phyloP scores from a whole-genome alignment of 2,113 vertebrate genomes.

The Brachyhypopomus gauderio region DNA sequence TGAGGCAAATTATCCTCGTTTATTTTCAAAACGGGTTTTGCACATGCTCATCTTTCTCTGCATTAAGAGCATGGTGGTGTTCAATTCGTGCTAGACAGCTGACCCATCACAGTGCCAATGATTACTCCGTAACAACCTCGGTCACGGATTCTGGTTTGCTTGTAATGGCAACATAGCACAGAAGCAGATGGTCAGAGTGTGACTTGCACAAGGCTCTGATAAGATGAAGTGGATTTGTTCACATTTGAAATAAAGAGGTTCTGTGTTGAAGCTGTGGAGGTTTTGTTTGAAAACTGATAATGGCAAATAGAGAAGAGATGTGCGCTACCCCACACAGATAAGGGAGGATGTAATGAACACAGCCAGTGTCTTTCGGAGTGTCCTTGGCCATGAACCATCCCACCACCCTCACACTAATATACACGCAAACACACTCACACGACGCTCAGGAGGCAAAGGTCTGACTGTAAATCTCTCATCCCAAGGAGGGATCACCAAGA shows the following conservation, averaged over 20 bases:
- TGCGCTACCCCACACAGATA: slow-evolving; percentile 32
- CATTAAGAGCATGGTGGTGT: not conserved
- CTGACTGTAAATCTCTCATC: slow-evolving; percentile 21
- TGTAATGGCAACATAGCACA: slow-evolving; percentile 34
- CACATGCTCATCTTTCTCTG: not conserved
- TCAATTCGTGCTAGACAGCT: slow-evolving; percentile 6
- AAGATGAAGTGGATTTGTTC: slow-evolving; percentile 29
- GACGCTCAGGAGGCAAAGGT: not conserved
- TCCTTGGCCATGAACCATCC: slow-evolving; percentile 38
- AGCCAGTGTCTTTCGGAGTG: slow-evolving; percentile 16
- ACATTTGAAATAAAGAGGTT: slow-evolving; percentile 41
- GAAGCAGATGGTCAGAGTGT: slow-evolving; percentile 34
- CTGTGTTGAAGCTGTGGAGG: slow-evolving; percentile 23
- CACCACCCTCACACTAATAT: not conserved
- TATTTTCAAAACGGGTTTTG: slow-evolving; percentile 4
- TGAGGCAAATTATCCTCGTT: slow-evolving; percentile 13
- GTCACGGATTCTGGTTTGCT: slow-evolving; percentile 2
- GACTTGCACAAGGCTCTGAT: slow-evolving; percentile 6
- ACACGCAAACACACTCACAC: not conserved
- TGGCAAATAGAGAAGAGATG: slow-evolving; percentile 15
- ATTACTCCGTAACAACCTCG: slow-evolving; percentile 19
- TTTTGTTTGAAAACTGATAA: slow-evolving; percentile 24
- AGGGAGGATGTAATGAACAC: slow-evolving; percentile 20
- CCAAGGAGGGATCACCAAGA: not conserved
- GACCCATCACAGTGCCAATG: not conserved